Conservation (phyloP, 2,888 invertebrate species). For the Drosophila barbarae region DNA sequence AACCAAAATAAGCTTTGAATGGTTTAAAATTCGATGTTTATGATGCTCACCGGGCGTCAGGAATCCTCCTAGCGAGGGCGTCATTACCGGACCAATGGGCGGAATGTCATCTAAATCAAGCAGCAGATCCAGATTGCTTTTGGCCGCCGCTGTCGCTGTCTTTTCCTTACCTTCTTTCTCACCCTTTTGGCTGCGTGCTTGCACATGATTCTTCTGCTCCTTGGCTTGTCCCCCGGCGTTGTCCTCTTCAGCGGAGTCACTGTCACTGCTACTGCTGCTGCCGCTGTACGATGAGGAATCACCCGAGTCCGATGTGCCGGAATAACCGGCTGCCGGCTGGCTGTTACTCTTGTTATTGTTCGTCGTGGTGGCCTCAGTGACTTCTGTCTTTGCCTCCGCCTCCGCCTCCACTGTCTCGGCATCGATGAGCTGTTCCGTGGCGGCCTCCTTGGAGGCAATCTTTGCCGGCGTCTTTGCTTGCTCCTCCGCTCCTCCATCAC, state of each 20-base stretch:
- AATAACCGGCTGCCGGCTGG: slow-evolving; percentile 27
- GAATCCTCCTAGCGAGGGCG: slow-evolving; percentile 90
- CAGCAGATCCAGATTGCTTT: slow-evolving; percentile 89
- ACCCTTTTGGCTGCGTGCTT: not conserved
- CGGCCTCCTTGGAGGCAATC: slow-evolving; percentile 6
- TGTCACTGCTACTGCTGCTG: slow-evolving; percentile 40
- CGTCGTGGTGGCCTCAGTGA: slow-evolving; percentile 2
- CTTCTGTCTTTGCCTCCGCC: not conserved
- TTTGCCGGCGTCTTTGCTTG: slow-evolving; percentile 11
- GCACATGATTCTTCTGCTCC: slow-evolving; percentile 21
- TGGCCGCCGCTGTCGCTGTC: slow-evolving; percentile 59
- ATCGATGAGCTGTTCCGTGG: slow-evolving; percentile 31
- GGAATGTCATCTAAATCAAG: slow-evolving; percentile 89
- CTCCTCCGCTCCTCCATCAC: slow-evolving; percentile 8
- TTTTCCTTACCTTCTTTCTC: slow-evolving; percentile 16
- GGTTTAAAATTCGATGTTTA: not conserved
- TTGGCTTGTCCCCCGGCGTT: slow-evolving; percentile 40
- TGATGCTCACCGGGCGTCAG: slow-evolving; percentile 83
- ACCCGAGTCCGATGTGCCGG: slow-evolving; percentile 74
- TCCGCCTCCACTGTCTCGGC: slow-evolving; percentile 9
- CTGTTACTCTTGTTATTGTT: slow-evolving; percentile 39
- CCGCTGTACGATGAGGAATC: slow-evolving; percentile 71
- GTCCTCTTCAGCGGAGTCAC: slow-evolving; percentile 45
- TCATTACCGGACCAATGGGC: slow-evolving; percentile 85
- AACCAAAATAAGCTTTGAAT: too few relatives aligned